These are phyloP conservation scores for Saguinus midas DNA, from an alignment of 2,113 vertebrate species.

Conservation along the genomic window DNA sequence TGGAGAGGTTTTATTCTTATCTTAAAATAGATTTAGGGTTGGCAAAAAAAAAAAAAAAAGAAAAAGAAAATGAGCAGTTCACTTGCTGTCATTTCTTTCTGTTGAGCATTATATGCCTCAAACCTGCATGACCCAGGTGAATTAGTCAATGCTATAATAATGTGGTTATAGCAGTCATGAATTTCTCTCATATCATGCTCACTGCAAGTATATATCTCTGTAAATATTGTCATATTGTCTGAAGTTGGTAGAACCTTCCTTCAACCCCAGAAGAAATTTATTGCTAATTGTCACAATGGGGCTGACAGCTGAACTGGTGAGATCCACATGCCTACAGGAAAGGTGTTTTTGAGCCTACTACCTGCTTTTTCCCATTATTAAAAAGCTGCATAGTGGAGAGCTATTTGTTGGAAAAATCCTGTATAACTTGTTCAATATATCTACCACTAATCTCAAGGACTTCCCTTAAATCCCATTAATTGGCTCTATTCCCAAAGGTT, in stretches of 20 bases:
- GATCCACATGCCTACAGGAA: not conserved
- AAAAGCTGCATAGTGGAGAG: not conserved
- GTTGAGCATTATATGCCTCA: not conserved
- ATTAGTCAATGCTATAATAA: not conserved
- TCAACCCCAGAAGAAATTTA: not conserved
- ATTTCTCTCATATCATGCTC: not conserved
- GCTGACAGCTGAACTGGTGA: not conserved
- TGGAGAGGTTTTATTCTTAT: not conserved
- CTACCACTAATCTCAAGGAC: not conserved
- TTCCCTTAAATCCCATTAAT: not conserved
- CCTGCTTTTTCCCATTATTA: too few species aligned
- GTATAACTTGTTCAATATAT: not conserved
- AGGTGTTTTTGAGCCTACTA: not conserved
- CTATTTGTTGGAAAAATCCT: not conserved
- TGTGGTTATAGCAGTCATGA: not conserved
- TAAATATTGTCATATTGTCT: not conserved
- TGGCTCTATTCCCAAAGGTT: not conserved
- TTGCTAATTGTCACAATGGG: not conserved
- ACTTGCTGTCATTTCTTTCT: not conserved
- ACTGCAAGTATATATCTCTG: not conserved
- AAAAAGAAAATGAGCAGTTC: not conserved
- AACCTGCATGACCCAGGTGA: not conserved
- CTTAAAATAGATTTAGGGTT: not conserved
- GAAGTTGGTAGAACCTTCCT: not conserved
- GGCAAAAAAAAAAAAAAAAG: too few species aligned